Evolutionary conservation across 2,797 vertebrate species (phyloP).

Genomic region (Clarias laeviceps): DNA sequence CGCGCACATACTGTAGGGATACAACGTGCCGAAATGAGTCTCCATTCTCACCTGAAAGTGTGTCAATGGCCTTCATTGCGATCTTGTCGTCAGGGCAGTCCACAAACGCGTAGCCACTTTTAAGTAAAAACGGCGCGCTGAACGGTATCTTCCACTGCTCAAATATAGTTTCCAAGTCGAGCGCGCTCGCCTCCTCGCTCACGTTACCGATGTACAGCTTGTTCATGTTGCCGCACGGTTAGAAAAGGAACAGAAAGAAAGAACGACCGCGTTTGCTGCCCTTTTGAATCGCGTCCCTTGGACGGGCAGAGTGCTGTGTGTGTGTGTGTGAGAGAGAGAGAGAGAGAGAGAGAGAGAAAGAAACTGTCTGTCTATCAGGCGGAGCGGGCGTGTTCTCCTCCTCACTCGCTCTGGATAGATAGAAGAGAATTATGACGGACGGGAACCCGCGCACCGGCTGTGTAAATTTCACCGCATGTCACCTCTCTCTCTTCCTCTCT

Average conservation of each 20-base stretch:
- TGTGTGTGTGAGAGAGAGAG: constrained; percentile 38
- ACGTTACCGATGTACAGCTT: constrained; percentile 99
- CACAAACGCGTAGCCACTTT: constrained; percentile 98
- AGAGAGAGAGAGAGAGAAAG: constrained; percentile 63
- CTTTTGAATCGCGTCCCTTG: constrained; percentile 67
- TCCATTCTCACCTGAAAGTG: constrained; percentile 89
- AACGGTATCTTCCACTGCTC: constrained; percentile 96
- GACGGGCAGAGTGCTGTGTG: constrained; percentile 60
- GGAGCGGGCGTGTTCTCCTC: constrained; percentile 74
- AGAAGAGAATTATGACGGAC: constrained; percentile 65
- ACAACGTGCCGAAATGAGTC: not conserved
- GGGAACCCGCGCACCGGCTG: constrained; percentile 71
- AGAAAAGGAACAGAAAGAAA: constrained; percentile 47
- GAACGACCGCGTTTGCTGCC: constrained; percentile 58
- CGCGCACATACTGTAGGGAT: not conserved
- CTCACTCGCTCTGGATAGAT: constrained; percentile 50
- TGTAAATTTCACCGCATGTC: constrained; percentile 55
- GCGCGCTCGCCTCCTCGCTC: constrained; percentile 89
- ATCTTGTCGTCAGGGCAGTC: constrained; percentile 97
- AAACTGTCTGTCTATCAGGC: constrained; percentile 72
- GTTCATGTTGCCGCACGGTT: constrained; percentile 82
- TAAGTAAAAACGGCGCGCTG: constrained; percentile 92
- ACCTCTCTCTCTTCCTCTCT: constrained; percentile 58
- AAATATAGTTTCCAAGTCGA: constrained; percentile 96
- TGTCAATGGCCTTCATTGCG: constrained; percentile 97